These are phyloP conservation scores for Listronotus bonariensis DNA, from an alignment of 1,140 invertebrate genomes.

Conservation along the genomic window DNA sequence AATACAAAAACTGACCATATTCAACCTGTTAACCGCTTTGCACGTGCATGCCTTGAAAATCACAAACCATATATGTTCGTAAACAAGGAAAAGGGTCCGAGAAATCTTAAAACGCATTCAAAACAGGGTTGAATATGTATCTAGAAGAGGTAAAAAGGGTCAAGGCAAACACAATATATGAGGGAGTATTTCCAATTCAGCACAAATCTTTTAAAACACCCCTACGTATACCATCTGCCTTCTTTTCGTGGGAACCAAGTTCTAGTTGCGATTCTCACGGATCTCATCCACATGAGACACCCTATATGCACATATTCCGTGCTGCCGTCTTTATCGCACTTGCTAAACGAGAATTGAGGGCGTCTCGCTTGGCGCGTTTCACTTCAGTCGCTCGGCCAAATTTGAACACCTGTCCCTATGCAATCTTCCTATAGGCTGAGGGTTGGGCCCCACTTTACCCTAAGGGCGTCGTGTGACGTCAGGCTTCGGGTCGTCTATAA, in stretches of 20 bases:
- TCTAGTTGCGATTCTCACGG: constrained; percentile 54
- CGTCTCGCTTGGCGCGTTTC: constrained; percentile 42
- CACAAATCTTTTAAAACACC: constrained; percentile 47
- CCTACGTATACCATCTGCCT: constrained; percentile 55
- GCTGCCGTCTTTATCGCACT: constrained; percentile 41
- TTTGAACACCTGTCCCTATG: constrained; percentile 55
- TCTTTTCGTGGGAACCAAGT: constrained; percentile 54
- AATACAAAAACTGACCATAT: constrained; percentile 41
- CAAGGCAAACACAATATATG: constrained; percentile 32
- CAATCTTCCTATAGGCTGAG: constrained; percentile 48
- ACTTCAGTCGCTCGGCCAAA: constrained; percentile 38
- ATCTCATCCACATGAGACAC: constrained; percentile 44
- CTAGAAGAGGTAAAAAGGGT: constrained; percentile 41
- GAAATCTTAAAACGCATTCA: background rate
- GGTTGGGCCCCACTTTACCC: constrained; percentile 38
- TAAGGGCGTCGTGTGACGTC: constrained; percentile 50
- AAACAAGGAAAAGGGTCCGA: background rate
- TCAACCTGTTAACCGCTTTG: constrained; percentile 37
- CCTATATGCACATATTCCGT: constrained; percentile 39
- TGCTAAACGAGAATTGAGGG: constrained; percentile 24
- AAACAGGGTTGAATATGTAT: constrained; percentile 15
- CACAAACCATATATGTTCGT: constrained; percentile 4
- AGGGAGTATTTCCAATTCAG: constrained; percentile 28
- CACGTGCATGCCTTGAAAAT: constrained; percentile 26
- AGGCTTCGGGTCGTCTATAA: constrained; percentile 39